Evolutionary conservation across 2,113 vertebrate genomes (phyloP), one percentile per base, ranked within the genome.

Genomic region (Hemibagrus wyckioides): DNA sequence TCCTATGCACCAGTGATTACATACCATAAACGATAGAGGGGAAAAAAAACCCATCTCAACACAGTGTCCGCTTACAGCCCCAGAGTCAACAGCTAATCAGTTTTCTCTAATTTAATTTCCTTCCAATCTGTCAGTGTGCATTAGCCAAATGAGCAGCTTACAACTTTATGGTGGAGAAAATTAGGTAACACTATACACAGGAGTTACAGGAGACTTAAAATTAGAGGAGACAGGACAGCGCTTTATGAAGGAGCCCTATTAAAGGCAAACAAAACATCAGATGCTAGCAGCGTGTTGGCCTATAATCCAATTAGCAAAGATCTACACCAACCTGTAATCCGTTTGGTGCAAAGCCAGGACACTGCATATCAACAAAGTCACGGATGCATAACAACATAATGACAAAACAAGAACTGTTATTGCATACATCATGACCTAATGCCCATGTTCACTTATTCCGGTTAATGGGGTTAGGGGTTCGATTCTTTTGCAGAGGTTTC

Each of bases 261-360:
- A 95, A 93, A 93, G 91, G 90, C 90, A 90, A 93, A 93, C 89
- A 92, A 93, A 94, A 93, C 93, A 94, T 93, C 89, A 92, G 79
- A 90, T 90, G 89, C 88, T 90, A 94, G 89, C 91, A 91, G 91
- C 63, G 84, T 92, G 92, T 80, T 52, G 82, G 91, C 86, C 88
- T 85, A 79, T 93, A 94, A 96, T 95, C 91, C 91, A 95, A 92
- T 95, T 94, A 94, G 82, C 91, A 92, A 91, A 91, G 90, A 88
- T 86, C 52, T 30, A 85, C 71, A 30, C 33, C 50, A 83, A 44
- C 39, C 77, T 50, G 57, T 85, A 87, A 82, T 80, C 85, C 54
- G 71, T 56, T 61, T 75, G 63, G 59, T n/a, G 63, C 36, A 86
- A 44, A 41, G 85, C 77, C 25, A 39, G 54, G 75, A 86, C 63